Evolutionary conservation across 2,797 vertebrate genomes (phyloP).

Genomic region (Diplodus sargus): DNA sequence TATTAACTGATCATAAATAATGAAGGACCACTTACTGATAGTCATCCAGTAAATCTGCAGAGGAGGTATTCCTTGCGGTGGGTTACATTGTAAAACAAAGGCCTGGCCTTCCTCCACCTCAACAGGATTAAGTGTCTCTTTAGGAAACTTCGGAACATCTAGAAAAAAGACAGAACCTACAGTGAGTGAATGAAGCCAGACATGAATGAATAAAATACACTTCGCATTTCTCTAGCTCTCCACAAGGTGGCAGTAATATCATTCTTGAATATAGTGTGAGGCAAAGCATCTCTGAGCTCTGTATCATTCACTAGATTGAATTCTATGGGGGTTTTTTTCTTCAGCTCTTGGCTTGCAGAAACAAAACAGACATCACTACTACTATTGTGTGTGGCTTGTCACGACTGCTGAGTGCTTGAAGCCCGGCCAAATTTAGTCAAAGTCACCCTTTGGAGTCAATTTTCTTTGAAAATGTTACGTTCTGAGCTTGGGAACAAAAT

Average conservation of each 20-base stretch:
- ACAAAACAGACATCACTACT: conserved; percentile 64
- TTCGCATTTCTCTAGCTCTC: conserved; percentile 25
- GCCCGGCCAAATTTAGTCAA: conserved; percentile 56
- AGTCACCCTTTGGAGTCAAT: conserved; percentile 42
- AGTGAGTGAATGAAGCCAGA: not conserved
- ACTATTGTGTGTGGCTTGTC: conserved; percentile 45
- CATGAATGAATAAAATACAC: not conserved
- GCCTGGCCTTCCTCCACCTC: conserved; percentile 92
- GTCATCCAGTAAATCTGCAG: conserved; percentile 99
- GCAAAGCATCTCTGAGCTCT: not conserved
- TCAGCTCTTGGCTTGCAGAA: conserved; percentile 37
- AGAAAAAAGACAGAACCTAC: conserved; percentile 31
- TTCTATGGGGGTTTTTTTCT: conserved; percentile 14
- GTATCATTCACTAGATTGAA: conserved; percentile 25
- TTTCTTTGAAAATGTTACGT: conserved; percentile 73
- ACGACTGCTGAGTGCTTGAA: conserved; percentile 58
- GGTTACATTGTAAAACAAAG: conserved; percentile 90
- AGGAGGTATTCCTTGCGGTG: conserved; percentile 93
- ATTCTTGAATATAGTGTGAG: conserved; percentile 21
- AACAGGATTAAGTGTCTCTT: conserved; percentile 92
- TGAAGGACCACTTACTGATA: conserved; percentile 86
- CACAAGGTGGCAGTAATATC: conserved; percentile 78
- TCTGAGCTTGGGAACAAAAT: conserved; percentile 58
- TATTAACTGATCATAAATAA: too few species aligned
- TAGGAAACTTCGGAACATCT: conserved; percentile 97